Conservation (phyloP, 64 coral and sea anemone genomes). For the Porites australiensis region DNA sequence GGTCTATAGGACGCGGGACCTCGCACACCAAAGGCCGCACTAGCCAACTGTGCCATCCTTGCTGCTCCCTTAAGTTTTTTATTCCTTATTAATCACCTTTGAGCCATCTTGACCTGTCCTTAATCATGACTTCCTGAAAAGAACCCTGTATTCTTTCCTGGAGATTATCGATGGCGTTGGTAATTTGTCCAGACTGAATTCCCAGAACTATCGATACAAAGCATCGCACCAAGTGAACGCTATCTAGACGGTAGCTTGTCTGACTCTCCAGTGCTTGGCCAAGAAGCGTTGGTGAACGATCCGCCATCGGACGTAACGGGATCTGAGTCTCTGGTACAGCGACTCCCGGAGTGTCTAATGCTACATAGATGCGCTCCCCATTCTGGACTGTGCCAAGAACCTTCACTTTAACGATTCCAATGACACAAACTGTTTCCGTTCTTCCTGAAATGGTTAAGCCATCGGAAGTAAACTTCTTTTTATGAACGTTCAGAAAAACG, state of each 20-base stretch:
- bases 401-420: slow-evolving; percentile 92
- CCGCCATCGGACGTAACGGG: slow-evolving; percentile 47
- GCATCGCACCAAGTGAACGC: slow-evolving; percentile 67
- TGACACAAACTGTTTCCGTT: slow-evolving; percentile 94
- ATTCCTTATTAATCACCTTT: slow-evolving; percentile 20
- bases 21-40: neutral
- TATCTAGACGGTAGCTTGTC: slow-evolving; percentile 30
- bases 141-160: slow-evolving; percentile 18
- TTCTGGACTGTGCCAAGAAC: slow-evolving; percentile 84
- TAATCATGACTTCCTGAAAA: slow-evolving; percentile 58
- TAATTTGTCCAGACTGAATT: slow-evolving; percentile 79
- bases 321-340: slow-evolving; percentile 86
- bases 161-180: slow-evolving; percentile 69
- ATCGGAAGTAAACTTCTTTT: neutral
- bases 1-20: too few species aligned
- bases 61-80: neutral
- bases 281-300: slow-evolving; percentile 49
- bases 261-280: slow-evolving; percentile 84
- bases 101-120: slow-evolving; percentile 73
- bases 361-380: slow-evolving; percentile 89
- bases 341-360: slow-evolving; percentile 76
- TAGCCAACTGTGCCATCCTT: too few species aligned
- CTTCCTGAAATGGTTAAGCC: slow-evolving; percentile 18
- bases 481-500: too few species aligned
- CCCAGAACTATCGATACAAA: slow-evolving; percentile 94